phyloP scores from a whole-genome alignment of 2,888 invertebrate species.

The Machimus atricapillus region DNA sequence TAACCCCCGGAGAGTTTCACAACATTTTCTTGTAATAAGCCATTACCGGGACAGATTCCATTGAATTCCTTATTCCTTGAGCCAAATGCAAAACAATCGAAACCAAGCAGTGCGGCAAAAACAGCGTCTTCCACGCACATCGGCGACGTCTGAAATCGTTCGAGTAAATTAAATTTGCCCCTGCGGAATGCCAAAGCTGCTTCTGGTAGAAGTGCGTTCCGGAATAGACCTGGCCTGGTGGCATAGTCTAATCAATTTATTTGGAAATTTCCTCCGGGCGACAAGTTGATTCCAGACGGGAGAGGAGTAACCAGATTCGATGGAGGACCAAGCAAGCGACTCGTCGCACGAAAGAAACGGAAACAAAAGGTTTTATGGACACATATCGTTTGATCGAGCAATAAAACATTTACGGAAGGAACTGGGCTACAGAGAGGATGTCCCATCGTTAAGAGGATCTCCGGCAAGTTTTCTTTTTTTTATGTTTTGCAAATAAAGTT shows the following conservation, averaged over 20 bases:
- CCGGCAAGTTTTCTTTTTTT: background rate
- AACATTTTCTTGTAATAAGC: background rate
- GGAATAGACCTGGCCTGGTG: background rate
- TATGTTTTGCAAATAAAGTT: slow-evolving; percentile 29
- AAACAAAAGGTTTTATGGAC: slow-evolving; percentile 36
- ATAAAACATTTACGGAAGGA: slow-evolving; percentile 24
- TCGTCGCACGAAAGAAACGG: background rate
- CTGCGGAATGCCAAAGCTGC: background rate
- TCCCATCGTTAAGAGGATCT: background rate
- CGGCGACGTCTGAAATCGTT: background rate
- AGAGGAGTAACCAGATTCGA: background rate
- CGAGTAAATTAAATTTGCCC: slow-evolving; percentile 27
- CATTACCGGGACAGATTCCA: background rate
- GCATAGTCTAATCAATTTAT: slow-evolving; percentile 28
- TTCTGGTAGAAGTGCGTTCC: background rate
- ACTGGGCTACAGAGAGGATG: background rate
- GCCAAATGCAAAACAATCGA: slow-evolving; percentile 1
- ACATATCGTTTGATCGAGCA: slow-evolving; percentile 24
- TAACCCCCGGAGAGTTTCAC: slow-evolving; percentile 16
- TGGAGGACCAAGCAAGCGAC: background rate
- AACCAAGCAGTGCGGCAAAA: background rate
- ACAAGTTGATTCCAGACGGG: slow-evolving; percentile 16
- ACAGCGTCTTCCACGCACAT: background rate
- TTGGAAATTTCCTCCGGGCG: background rate
- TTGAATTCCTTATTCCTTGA: background rate